Evolutionary conservation across 1,140 invertebrate genomes (phyloP), one percentile per base, ranked within the genome.

Genomic region (Sminthurinus signatus): DNA sequence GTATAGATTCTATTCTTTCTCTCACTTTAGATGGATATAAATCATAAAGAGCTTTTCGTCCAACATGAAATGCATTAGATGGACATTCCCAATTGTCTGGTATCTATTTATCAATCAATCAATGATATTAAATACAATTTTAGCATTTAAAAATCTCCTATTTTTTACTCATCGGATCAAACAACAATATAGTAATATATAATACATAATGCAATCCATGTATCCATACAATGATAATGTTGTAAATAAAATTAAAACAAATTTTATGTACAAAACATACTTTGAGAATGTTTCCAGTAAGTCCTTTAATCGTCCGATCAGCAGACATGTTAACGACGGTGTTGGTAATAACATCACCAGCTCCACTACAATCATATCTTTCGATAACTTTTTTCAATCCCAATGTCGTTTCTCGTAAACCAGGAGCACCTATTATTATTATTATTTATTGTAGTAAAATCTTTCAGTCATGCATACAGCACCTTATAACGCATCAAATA

Each of bases 311-410:
- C 65, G 78, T 79, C 25, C 89, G 88, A 74, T 91, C 85, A 60
- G 80, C 83, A 2, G 84, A 82, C 73, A 86, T 84, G 12, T 44
- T 61, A 4, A 93, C 87, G 74, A 94, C 81, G 56, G 86, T 88
- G 28, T 84, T 86, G n/a, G 88, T 93, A 74, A 91, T 86, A 39
- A 95, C 89, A 82, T 97, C 93, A 27, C 93, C 96, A 74, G 91
- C 88, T 52, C 96, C 96, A 74, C 88, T 93, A 68, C 91, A 94
- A 79, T 98, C 95, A 75, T 65, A 72, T 51, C 96, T 83, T 75
- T 97, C 94, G 73, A 98, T 87, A 46, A 99, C 85, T 81, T 99
- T 99, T 32, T 86, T 83, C 75, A 89, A 85, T 21, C 93, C 94
- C 75, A 89, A 86, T 68, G 83, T 85, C 23, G 93, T 95, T 62